Percentiles rank a stretch among this genome's conserved stretches.
phyloP scores from a whole-genome alignment of 2,888 invertebrate species.

The Tachina lurida region DNA sequence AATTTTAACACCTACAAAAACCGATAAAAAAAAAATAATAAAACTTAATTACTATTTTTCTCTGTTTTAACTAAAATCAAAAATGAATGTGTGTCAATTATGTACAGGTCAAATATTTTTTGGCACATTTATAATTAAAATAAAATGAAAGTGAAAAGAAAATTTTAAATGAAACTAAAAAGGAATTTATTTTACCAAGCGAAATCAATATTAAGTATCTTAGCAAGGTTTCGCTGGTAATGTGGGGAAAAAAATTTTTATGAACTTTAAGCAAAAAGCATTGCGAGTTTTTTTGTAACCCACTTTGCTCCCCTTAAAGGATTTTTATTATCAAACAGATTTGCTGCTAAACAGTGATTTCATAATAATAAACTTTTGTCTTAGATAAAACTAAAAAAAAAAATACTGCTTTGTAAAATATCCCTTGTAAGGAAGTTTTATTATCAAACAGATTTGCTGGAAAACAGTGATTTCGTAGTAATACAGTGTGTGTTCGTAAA shows the following conservation, averaged over 20 bases:
- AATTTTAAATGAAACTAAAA: constrained; percentile 13
- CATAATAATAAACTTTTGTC: too few relatives aligned
- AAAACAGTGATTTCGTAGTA: too few relatives aligned
- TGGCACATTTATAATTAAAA: constrained; percentile 55
- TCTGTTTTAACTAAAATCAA: constrained; percentile 26
- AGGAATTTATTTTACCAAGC: background rate
- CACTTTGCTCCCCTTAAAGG: background rate
- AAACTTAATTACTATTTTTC: constrained; percentile 18
- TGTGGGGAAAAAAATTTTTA: background rate
- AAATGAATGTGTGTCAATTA: constrained; percentile 58
- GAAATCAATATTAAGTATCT: background rate
- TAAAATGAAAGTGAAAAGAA: constrained; percentile 30
- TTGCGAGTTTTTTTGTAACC: background rate
- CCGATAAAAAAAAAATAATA: constrained; percentile 32
- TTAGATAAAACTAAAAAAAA: too few relatives aligned
- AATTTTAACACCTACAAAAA: constrained; percentile 23
- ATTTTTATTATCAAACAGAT: background rate
- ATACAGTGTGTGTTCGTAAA: too few relatives aligned
- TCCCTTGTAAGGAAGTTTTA: too few relatives aligned
- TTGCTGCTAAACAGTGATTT: too few relatives aligned
- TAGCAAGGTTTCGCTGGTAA: background rate
- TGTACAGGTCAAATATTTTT: constrained; percentile 61
- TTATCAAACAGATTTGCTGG: too few relatives aligned
- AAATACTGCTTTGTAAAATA: too few relatives aligned
- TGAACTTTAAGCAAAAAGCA: background rate